Conservation (phyloP, 2,888 invertebrate species). For the Cephus pulcher region DNA sequence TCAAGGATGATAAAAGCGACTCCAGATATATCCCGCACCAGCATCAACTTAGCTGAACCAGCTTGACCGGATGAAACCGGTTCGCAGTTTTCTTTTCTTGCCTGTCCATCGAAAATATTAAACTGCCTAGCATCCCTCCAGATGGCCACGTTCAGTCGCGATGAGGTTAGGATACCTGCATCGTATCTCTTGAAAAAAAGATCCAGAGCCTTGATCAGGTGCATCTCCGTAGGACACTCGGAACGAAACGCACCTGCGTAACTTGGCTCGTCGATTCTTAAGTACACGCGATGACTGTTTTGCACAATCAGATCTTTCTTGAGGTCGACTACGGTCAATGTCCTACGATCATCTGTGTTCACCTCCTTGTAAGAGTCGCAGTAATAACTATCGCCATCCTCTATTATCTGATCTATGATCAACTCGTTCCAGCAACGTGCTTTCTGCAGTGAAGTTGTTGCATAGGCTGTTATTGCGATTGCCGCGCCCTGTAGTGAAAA, state of each 20-base stretch:
- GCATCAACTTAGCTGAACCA: slow-evolving; percentile 54
- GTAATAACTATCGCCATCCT: slow-evolving; percentile 59
- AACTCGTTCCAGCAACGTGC: slow-evolving; percentile 56
- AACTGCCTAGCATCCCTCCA: slow-evolving; percentile 49
- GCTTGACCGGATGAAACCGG: slow-evolving; percentile 28
- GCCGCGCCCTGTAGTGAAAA: slow-evolving; percentile 50
- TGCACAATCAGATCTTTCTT: slow-evolving; percentile 43
- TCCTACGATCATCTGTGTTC: slow-evolving; percentile 44
- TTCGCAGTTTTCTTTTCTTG: slow-evolving; percentile 45
- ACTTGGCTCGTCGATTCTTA: slow-evolving; percentile 52
- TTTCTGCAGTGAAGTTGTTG: slow-evolving; percentile 49
- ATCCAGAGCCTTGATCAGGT: slow-evolving; percentile 54
- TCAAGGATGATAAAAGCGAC: slow-evolving; percentile 56
- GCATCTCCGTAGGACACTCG: slow-evolving; percentile 47
- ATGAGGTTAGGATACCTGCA: slow-evolving; percentile 51
- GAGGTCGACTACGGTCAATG: slow-evolving; percentile 48
- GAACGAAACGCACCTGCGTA: slow-evolving; percentile 58
- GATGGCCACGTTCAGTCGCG: slow-evolving; percentile 52
- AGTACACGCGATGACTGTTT: slow-evolving; percentile 41
- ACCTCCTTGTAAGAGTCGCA: slow-evolving; percentile 51
- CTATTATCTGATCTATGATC: slow-evolving; percentile 57
- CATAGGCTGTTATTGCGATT: slow-evolving; percentile 57
- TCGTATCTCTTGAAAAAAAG: slow-evolving; percentile 51
- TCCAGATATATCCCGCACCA: slow-evolving; percentile 45
- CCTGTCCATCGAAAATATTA: slow-evolving; percentile 57